A percentile compares a stretch with the other conserved stretches of the same genome.
Conservation (phyloP, 2,888 invertebrate genomes). For the Diadegma fenestrale region DNA sequence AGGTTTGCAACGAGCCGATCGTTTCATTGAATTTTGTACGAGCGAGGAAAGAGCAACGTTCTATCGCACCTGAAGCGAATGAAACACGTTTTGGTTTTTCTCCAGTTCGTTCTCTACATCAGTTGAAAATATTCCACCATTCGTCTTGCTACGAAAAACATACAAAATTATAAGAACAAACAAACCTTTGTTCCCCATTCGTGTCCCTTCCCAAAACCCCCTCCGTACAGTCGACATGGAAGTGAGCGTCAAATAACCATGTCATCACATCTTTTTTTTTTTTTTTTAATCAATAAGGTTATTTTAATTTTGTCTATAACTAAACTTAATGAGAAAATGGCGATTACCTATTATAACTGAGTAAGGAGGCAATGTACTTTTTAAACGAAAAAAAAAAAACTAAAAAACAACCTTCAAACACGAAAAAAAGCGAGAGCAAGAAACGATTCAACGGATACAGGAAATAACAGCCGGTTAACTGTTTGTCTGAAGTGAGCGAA, state of each 20-base stretch:
- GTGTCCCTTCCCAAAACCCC: not conserved
- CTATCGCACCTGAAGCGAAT: slow-evolving; percentile 29
- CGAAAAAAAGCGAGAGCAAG: slow-evolving; percentile 47
- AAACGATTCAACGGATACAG: slow-evolving; percentile 15
- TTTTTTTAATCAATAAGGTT: slow-evolving; percentile 79
- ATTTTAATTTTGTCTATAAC: slow-evolving; percentile 82
- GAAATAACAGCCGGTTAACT: slow-evolving; percentile 72
- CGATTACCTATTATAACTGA: slow-evolving; percentile 72
- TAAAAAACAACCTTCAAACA: slow-evolving; percentile 67
- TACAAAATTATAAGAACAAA: slow-evolving; percentile 12
- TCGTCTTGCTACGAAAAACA: slow-evolving; percentile 55
- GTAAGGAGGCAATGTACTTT: slow-evolving; percentile 82
- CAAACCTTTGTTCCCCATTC: not conserved
- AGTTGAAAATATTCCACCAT: slow-evolving; percentile 42
- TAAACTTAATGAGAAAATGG: slow-evolving; percentile 74
- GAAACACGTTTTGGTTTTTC: slow-evolving; percentile 25
- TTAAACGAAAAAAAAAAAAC: slow-evolving; percentile 77
- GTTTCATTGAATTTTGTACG: slow-evolving; percentile 61
- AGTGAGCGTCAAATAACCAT: slow-evolving; percentile 56
- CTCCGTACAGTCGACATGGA: slow-evolving; percentile 61
- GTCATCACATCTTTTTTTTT: slow-evolving; percentile 52
- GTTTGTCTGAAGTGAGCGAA: slow-evolving; percentile 73
- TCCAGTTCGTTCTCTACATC: slow-evolving; percentile 30
- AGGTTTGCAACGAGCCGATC: slow-evolving; percentile 44
- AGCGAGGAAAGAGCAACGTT: slow-evolving; percentile 41